Percentiles rank a stretch among this genome's conserved stretches.
phyloP scores from a whole-genome alignment of 2,888 invertebrate genomes.

The Keiferia lycopersicella region DNA sequence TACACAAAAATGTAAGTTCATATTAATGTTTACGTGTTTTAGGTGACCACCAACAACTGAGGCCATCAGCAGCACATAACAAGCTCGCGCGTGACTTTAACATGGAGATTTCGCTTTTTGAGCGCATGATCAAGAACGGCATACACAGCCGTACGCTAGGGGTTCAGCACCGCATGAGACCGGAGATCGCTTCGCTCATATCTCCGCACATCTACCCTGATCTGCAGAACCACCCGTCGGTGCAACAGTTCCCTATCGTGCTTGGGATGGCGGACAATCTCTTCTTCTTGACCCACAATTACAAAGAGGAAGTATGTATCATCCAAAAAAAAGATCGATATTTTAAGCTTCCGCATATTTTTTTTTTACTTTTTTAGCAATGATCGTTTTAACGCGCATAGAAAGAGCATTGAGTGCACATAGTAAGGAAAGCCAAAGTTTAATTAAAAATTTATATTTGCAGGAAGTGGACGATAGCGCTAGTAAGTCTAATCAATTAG shows the following conservation, averaged over 20 bases:
- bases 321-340: too few species aligned
- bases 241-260: conserved; percentile 79
- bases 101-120: conserved; percentile 90
- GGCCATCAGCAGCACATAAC: conserved; percentile 86
- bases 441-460: not conserved
- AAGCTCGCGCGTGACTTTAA: conserved; percentile 83
- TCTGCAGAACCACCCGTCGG: conserved; percentile 83
- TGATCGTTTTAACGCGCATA: too few species aligned
- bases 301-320: conserved; percentile 76
- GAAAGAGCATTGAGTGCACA: too few species aligned
- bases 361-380: too few species aligned
- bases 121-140: conserved; percentile 87
- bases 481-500: conserved; percentile 82
- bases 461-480: conserved; percentile 64
- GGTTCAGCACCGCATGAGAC: conserved; percentile 91
- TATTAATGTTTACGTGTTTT: conserved; percentile 21
- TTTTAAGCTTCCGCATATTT: too few species aligned
- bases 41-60: conserved; percentile 91
- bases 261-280: conserved; percentile 82
- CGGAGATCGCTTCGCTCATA: conserved; percentile 76
- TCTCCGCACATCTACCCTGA: conserved; percentile 86
- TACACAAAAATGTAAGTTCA: too few species aligned
- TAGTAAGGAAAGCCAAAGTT: too few species aligned
- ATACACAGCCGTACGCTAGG: conserved; percentile 82
- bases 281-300: conserved; percentile 85